Percentiles rank a stretch among this genome's conserved stretches.
Conservation (phyloP, 2,888 invertebrate species). For the Myopa testacea region DNA sequence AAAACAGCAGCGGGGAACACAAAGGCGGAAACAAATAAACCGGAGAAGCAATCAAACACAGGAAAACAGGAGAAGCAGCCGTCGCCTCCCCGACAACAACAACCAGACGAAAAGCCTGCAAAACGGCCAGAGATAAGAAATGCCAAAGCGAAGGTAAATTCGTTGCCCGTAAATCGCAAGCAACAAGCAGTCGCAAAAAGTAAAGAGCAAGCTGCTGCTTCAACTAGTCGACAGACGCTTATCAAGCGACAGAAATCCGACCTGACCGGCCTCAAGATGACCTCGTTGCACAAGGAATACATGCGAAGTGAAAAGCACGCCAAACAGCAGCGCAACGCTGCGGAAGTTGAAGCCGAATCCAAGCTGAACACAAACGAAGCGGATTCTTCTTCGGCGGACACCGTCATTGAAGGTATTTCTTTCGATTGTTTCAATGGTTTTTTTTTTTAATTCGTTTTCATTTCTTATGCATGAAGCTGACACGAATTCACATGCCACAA, state of each 20-base stretch:
- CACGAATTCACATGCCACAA: conserved; percentile 22
- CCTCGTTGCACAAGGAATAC: conserved; percentile 67
- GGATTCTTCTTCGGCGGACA: conserved; percentile 49
- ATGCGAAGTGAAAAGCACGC: conserved; percentile 67
- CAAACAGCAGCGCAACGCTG: conserved; percentile 46
- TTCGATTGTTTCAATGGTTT: background rate
- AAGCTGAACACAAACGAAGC: conserved; percentile 48
- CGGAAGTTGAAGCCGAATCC: background rate
- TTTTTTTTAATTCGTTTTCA: background rate
- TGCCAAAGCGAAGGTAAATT: conserved; percentile 66
- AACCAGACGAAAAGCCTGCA: conserved; percentile 19
- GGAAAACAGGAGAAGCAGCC: conserved; percentile 37
- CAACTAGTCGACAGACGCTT: conserved; percentile 54
- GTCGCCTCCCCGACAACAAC: conserved; percentile 16
- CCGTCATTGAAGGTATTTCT: conserved; percentile 52
- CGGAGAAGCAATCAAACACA: conserved; percentile 1
- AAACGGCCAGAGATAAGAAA: conserved; percentile 63
- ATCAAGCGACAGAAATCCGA: conserved; percentile 73
- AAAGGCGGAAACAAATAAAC: conserved; percentile 31
- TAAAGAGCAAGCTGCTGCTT: conserved; percentile 38
- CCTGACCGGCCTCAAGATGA: conserved; percentile 72
- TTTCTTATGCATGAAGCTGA: conserved; percentile 25
- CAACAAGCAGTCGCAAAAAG: conserved; percentile 17
- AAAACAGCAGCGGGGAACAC: conserved; percentile 21
- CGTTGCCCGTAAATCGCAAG: conserved; percentile 57